phyloP scores from a whole-genome alignment of 2,888 invertebrate genomes.

The Drosophila setosimentum region DNA sequence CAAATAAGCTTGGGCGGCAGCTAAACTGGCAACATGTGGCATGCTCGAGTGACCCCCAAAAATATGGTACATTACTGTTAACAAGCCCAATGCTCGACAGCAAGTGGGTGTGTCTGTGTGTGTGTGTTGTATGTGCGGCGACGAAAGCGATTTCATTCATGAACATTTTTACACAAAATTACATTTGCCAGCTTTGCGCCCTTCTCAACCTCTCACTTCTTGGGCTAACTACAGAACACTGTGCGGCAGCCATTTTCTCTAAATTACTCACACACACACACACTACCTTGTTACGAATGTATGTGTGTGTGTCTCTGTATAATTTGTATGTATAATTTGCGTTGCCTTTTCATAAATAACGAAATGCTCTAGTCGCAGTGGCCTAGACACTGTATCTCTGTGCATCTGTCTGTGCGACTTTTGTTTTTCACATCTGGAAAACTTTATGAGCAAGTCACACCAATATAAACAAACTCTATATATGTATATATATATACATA shows the following conservation, averaged over 20 bases:
- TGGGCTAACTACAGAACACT: slow-evolving; percentile 54
- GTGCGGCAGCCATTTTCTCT: slow-evolving; percentile 60
- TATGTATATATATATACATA: neutral
- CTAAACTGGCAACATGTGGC: slow-evolving; percentile 55
- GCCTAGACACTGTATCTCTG: slow-evolving; percentile 35
- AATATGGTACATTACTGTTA: slow-evolving; percentile 69
- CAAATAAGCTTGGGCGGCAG: slow-evolving; percentile 35
- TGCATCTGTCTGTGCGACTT: slow-evolving; percentile 46
- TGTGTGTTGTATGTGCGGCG: slow-evolving; percentile 10
- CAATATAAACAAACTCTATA: slow-evolving; percentile 8
- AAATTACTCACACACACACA: slow-evolving; percentile 52
- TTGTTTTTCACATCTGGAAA: slow-evolving; percentile 54
- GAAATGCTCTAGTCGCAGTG: slow-evolving; percentile 43
- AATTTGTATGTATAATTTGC: slow-evolving; percentile 65
- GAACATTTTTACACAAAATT: slow-evolving; percentile 72
- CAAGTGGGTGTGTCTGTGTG: neutral
- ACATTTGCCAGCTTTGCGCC: slow-evolving; percentile 39
- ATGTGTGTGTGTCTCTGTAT: slow-evolving; percentile 2
- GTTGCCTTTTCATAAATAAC: slow-evolving; percentile 73
- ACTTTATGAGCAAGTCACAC: slow-evolving; percentile 45
- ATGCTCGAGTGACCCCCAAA: slow-evolving; percentile 63
- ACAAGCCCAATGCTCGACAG: slow-evolving; percentile 37
- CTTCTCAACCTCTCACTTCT: neutral
- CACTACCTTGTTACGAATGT: slow-evolving; percentile 1
- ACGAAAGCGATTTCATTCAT: slow-evolving; percentile 71